Base-by-base conservation (phyloP, 2,888 invertebrate genomes). In the Blastobasis lacticolella region DNA sequence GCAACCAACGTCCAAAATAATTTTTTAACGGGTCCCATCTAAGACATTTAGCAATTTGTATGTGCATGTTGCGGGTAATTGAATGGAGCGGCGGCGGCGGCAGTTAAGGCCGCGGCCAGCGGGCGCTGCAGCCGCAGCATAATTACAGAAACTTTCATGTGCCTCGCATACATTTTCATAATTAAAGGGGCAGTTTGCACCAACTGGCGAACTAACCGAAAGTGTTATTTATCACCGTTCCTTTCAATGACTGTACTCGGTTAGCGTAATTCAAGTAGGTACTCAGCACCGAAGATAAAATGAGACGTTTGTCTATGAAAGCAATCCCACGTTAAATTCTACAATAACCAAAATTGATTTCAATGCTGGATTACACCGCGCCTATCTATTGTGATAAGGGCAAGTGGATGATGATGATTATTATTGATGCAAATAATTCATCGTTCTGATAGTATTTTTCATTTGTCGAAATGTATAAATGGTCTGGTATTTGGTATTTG, bases 81-180 rank as follows among this genome's bases (percentile, higher is more conserved):
- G 80, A 86, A 86, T 81, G 79, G 76, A 62, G 60, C 67, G 71
- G 78, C 71, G 69, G 78, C 71, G 69, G 70, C 69, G 69, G 74
- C 65, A 73, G 79, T 78, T 76, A 73, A 77, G 79, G 77, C 73
- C 78, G 76, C 67, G 78, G 80, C 69, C 61, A 71, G 51, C 48
- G 53, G 50, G 50, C 47, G 38, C 63, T 61, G 63, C 69, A 75
- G 71, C 77, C 67, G 69, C 69, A 73, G 72, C 77, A 79, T 86
- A 85, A 85, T 86, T 86, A 83, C 85, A 81, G 76, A 81, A 85
- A 87, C 84, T 86, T 87, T 83, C 85, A 81, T 85, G 84, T 82
- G 83, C 85, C 82, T 73, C 75, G 86, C 87, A 86, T 87, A 87
- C 81, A 86, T 87, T 85, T 85, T 86, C 84, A 85, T 87, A 86